Evolutionary conservation across 2,797 vertebrate species (phyloP).

Genomic region (Darevskia nairensis): DNA sequence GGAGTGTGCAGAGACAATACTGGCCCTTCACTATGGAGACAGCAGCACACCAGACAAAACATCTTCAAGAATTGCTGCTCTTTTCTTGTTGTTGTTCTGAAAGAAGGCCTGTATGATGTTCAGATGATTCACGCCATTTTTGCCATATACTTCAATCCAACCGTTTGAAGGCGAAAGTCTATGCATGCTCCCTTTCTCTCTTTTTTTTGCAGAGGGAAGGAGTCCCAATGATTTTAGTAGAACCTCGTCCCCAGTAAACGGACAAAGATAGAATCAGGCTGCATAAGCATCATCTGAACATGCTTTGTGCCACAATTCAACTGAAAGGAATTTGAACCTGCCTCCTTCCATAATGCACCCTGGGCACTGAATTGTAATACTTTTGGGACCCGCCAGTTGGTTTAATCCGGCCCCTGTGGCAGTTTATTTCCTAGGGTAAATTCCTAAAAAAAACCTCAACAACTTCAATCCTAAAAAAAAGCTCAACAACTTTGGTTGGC

Average conservation of each 20-base stretch:
- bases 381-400: not conserved
- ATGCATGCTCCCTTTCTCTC: not conserved
- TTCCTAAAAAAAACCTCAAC: too few relatives aligned
- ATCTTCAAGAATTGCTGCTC: not conserved
- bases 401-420: too few relatives aligned
- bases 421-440: too few relatives aligned
- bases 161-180: not conserved
- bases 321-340: rapidly evolving
- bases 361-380: rapidly evolving
- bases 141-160: not conserved
- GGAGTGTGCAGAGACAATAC: not conserved
- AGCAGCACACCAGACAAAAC: not conserved
- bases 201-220: not conserved
- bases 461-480: too few relatives aligned
- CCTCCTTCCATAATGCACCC: not conserved
- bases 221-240: not conserved
- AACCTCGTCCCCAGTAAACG: not conserved
- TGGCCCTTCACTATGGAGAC: not conserved
- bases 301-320: not conserved
- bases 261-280: not conserved
- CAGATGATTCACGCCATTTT: not conserved
- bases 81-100: not conserved
- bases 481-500: too few relatives aligned
- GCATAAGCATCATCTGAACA: not conserved
- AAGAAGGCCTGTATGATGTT: not conserved